Percentiles rank a stretch among this genome's conserved stretches.
Evolutionary conservation across 2,888 invertebrate species (phyloP).

Genomic region (Lordiphosa fenestrarum): DNA sequence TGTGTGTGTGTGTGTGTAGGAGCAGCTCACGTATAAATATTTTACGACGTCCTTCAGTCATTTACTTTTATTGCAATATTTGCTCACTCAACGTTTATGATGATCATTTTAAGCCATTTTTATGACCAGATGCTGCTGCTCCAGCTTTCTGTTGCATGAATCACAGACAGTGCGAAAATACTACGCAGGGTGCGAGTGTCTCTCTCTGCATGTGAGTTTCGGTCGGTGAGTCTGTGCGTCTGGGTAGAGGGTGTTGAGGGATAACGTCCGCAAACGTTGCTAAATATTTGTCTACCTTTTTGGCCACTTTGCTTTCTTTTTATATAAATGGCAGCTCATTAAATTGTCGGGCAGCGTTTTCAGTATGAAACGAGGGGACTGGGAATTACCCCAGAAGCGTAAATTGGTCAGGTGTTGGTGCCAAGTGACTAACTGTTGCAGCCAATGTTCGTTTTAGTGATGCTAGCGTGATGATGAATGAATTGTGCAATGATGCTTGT

Average conservation of each 20-base stretch:
- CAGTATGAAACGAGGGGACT: slow-evolving; percentile 23
- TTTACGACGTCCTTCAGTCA: slow-evolving; percentile 79
- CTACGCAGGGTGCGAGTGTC: slow-evolving; percentile 12
- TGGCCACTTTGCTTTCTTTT: slow-evolving; percentile 42
- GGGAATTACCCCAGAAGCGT: slow-evolving; percentile 20
- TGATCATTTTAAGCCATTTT: slow-evolving; percentile 81
- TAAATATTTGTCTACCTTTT: slow-evolving; percentile 70
- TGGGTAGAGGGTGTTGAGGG: slow-evolving; percentile 23
- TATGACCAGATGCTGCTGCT: slow-evolving; percentile 70
- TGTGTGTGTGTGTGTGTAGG: slow-evolving; percentile 34
- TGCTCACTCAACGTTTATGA: slow-evolving; percentile 80
- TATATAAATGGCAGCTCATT: slow-evolving; percentile 74
- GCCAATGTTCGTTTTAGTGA: background rate
- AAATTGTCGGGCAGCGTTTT: slow-evolving; percentile 64
- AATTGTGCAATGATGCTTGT: background rate
- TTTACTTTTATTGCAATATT: slow-evolving; percentile 80
- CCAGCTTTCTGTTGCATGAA: slow-evolving; percentile 69
- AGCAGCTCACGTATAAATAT: slow-evolving; percentile 74
- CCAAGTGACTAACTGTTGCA: slow-evolving; percentile 8
- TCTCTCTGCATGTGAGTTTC: slow-evolving; percentile 42
- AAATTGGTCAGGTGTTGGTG: slow-evolving; percentile 60
- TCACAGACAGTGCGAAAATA: slow-evolving; percentile 51
- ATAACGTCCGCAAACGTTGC: slow-evolving; percentile 47
- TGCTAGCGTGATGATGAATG: slow-evolving; percentile 5
- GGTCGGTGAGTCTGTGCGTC: slow-evolving; percentile 20